Evolutionary conservation across 2,797 vertebrate genomes (phyloP).

Genomic region (Acrossocheilus fasciatus): DNA sequence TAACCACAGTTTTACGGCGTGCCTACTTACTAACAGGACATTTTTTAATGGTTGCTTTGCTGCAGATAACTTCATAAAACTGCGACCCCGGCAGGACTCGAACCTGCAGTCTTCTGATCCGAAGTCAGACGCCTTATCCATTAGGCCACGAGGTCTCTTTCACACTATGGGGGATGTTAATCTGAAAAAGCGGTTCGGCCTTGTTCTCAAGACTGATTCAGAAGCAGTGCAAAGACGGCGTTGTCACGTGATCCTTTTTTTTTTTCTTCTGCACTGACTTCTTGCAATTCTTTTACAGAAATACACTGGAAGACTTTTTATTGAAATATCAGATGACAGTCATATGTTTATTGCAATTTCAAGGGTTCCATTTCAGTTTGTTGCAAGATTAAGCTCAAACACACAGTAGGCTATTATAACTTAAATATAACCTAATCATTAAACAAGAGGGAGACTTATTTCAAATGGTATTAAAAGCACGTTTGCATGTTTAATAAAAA

Average conservation of each 20-base stretch:
- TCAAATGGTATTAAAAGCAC: neutral
- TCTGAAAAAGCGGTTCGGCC: too few relatives aligned
- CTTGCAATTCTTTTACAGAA: too few relatives aligned
- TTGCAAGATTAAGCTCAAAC: too few relatives aligned
- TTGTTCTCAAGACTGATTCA: too few relatives aligned
- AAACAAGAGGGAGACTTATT: neutral
- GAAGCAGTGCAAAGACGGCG: neutral
- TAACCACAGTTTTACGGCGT: neutral
- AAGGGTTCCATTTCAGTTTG: too few relatives aligned
- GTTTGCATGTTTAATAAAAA: neutral
- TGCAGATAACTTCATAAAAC: neutral
- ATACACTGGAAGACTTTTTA: too few relatives aligned
- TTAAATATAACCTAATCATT: neutral
- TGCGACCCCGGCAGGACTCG: neutral
- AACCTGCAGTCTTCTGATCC: constrained; percentile 21
- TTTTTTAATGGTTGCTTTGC: rapidly evolving
- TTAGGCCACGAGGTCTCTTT: neutral
- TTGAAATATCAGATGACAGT: too few relatives aligned
- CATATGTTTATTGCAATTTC: too few relatives aligned
- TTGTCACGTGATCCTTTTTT: neutral
- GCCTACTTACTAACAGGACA: neutral
- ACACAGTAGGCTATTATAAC: neutral
- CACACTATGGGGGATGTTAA: rapidly evolving
- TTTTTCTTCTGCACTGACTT: neutral
- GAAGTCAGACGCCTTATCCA: neutral